Percentiles rank a stretch among this genome's conserved stretches.
Conservation (phyloP, 2,888 invertebrate species). For the Physocephala rufipes region DNA sequence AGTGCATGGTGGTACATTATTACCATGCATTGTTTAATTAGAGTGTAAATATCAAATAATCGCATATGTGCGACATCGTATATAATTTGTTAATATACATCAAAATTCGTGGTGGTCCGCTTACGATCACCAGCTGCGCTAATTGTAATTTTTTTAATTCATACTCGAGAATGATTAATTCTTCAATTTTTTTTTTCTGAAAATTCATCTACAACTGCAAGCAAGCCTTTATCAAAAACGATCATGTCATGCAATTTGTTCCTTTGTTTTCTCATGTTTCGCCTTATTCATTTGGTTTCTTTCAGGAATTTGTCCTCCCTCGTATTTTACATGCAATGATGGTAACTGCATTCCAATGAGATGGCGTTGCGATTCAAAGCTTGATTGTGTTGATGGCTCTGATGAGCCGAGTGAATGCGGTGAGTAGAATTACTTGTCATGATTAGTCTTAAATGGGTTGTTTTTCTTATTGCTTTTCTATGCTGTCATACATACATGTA, state of each 20-base stretch:
- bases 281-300: slow-evolving; percentile 8
- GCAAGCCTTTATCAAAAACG: no score
- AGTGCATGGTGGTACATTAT: no score
- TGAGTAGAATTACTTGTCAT: slow-evolving; percentile 54
- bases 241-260: neutral
- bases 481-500: neutral
- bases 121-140: no score
- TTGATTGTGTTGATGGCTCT: slow-evolving; percentile 71
- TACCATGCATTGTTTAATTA: no score
- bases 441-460: neutral
- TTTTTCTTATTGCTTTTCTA: neutral
- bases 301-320: slow-evolving; percentile 58
- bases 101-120: no score
- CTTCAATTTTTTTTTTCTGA: no score
- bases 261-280: neutral
- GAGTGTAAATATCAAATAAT: no score
- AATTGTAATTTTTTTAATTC: no score
- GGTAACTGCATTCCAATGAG: slow-evolving; percentile 71
- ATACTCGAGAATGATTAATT: no score
- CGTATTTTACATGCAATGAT: slow-evolving; percentile 64
- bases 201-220: no score
- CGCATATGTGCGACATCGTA: no score
- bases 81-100: no score
- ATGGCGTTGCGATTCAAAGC: slow-evolving; percentile 71
- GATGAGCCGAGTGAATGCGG: slow-evolving; percentile 71